Conservation (phyloP, 2,113 vertebrate genomes). For the Camarhynchus parvulus region DNA sequence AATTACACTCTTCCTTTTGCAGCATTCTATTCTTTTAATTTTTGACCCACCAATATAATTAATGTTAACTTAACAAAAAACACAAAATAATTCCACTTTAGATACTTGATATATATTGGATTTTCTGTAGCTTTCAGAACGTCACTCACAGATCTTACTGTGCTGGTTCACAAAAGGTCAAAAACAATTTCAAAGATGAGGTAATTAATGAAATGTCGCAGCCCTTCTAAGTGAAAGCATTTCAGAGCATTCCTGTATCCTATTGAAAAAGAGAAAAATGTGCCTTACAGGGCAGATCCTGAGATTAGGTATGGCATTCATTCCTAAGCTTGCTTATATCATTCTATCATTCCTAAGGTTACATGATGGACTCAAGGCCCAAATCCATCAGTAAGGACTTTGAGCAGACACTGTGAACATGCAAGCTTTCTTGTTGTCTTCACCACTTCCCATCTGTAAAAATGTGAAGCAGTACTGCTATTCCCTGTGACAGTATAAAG, state of each 20-base stretch:
- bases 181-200: not conserved
- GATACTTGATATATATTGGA: not conserved
- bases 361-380: not conserved
- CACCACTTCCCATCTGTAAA: not conserved
- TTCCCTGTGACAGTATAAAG: not conserved
- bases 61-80: not conserved
- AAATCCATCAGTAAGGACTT: not conserved
- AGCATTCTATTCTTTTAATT: not conserved
- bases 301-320: not conserved
- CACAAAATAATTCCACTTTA: not conserved
- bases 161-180: not conserved
- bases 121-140: not conserved
- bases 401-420: not conserved
- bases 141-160: not conserved
- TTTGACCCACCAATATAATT: not conserved
- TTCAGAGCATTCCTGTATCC: not conserved
- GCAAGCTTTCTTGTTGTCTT: not conserved
- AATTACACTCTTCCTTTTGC: not conserved
- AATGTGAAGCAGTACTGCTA: not conserved
- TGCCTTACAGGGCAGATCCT: not conserved
- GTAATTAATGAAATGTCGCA: not conserved
- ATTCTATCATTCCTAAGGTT: not conserved
- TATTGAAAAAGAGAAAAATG: not conserved
- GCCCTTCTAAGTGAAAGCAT: not conserved
- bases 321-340: not conserved